Conservation (phyloP, 2,797 vertebrate species). For the Periparus ater region DNA sequence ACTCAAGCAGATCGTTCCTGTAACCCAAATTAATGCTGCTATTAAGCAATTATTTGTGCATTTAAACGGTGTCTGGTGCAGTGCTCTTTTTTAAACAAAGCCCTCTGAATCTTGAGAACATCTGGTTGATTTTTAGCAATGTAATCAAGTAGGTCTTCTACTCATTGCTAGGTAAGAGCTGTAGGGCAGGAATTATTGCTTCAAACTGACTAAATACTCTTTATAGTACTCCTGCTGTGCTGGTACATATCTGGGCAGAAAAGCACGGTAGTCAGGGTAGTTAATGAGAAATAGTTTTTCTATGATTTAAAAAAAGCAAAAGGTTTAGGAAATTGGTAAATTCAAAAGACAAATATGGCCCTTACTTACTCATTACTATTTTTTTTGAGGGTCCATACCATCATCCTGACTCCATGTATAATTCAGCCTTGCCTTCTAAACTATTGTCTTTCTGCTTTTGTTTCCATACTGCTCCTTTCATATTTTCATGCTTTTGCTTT, state of each 20-base stretch:
- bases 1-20: neutral
- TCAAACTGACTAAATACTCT: neutral
- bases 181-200: neutral
- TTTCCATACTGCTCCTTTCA: neutral
- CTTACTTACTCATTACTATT: neutral
- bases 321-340: neutral
- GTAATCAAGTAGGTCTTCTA: neutral
- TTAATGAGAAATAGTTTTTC: neutral
- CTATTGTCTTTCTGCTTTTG: neutral
- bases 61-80: neutral
- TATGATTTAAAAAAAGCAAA: neutral
- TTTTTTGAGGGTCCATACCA: neutral
- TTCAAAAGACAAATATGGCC: neutral
- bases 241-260: neutral
- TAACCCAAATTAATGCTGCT: neutral
- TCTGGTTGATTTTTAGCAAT: neutral
- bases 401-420: neutral
- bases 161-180: neutral
- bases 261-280: neutral
- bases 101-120: neutral
- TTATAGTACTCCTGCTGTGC: neutral
- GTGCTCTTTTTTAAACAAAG: neutral
- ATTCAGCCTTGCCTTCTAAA: conserved; percentile 3
- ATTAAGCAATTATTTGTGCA: neutral
- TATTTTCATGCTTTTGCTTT: neutral